A percentile compares a stretch with the other conserved stretches of the same genome.
These are phyloP conservation scores for Coelopa pilipes DNA, from an alignment of 2,888 invertebrate genomes.

Conservation along the genomic window DNA sequence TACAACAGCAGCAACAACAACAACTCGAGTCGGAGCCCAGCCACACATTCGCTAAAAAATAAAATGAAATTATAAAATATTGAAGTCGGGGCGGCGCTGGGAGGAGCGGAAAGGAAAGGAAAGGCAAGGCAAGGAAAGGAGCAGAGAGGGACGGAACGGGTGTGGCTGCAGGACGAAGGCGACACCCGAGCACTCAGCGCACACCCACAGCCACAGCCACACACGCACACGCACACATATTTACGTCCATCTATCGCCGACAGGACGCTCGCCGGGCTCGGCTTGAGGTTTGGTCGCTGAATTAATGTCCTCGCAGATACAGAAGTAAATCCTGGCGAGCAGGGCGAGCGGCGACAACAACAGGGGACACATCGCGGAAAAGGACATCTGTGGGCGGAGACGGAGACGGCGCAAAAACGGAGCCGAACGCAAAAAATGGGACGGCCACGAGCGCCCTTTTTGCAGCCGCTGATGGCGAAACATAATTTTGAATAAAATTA, in stretches of 20 bases:
- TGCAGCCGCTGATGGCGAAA: constrained; percentile 33
- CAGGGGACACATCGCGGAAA: too few relatives aligned
- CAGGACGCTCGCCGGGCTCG: constrained; percentile 26
- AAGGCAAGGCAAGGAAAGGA: not conserved
- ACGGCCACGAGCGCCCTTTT: constrained; percentile 37
- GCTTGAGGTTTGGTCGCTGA: constrained; percentile 43
- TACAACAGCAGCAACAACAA: constrained; percentile 28
- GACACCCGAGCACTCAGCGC: constrained; percentile 46
- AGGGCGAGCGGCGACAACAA: constrained; percentile 12
- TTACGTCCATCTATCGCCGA: constrained; percentile 28
- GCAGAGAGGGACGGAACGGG: not conserved
- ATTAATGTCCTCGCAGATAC: constrained; percentile 59
- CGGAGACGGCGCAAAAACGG: not conserved
- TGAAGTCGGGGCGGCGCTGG: constrained; percentile 56
- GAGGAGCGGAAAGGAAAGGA: too few relatives aligned
- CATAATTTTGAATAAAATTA: constrained; percentile 55
- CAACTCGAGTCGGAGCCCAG: constrained; percentile 39
- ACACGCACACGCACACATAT: constrained; percentile 5
- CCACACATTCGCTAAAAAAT: constrained; percentile 36
- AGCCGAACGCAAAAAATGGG: not conserved
- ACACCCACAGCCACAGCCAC: constrained; percentile 39
- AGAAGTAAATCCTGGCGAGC: constrained; percentile 59
- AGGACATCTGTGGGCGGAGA: not conserved
- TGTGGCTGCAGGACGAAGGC: constrained; percentile 17
- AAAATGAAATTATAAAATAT: constrained; percentile 59